phyloP scores from a whole-genome alignment of 2,113 vertebrate species.

The Hippocampus comes region DNA sequence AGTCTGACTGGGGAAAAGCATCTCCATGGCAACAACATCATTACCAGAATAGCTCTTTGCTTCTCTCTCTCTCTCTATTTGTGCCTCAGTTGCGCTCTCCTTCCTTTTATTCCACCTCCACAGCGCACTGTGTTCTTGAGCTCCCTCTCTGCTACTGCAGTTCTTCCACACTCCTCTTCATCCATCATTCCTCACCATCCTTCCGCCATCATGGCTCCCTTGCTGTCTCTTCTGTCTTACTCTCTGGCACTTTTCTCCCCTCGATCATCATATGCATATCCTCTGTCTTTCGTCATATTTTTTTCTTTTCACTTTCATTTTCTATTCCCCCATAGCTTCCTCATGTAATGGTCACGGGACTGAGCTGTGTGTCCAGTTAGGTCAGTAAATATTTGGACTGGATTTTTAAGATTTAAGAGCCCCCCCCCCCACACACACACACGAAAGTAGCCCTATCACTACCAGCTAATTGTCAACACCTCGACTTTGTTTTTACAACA shows the following conservation, averaged over 20 bases:
- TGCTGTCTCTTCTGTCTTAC: neutral
- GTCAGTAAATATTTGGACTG: no score
- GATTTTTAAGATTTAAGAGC: neutral
- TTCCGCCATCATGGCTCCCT: neutral
- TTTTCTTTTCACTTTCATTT: neutral
- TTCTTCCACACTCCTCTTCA: neutral
- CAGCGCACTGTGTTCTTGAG: neutral
- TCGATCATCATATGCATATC: neutral
- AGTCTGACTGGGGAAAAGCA: constrained; percentile 41
- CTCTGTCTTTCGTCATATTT: neutral
- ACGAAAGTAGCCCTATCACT: no score
- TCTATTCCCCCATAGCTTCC: neutral
- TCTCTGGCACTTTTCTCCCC: neutral
- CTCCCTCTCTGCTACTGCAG: neutral
- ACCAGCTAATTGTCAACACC: neutral
- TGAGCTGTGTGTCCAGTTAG: no score
- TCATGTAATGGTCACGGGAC: no score
- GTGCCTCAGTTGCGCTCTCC: neutral
- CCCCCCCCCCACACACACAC: no score
- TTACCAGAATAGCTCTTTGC: constrained; percentile 60
- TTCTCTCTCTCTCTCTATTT: constrained; percentile 36
- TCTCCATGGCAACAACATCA: constrained; percentile 66
- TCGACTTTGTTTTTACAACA: neutral
- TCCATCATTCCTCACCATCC: neutral
- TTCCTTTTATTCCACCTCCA: constrained; percentile 17